Base-by-base conservation (phyloP, 2,888 invertebrate species). In the Macropis europaea region DNA sequence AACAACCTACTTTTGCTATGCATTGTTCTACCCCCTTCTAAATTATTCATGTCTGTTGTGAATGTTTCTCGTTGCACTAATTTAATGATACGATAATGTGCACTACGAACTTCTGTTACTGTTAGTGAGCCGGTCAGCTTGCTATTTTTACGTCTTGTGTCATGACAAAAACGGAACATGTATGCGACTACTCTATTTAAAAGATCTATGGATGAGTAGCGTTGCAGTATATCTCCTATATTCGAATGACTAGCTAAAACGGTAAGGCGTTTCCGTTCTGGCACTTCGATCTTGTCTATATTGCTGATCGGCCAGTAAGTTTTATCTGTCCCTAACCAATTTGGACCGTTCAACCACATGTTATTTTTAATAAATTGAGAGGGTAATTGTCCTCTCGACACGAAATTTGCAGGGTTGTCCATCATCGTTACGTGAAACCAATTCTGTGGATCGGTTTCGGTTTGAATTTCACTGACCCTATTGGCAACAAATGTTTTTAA, bases 381-480 rank as follows among this genome's bases (percentile, higher is more conserved):
- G 2, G 68, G 47, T 2, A 47, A 13, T 13, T 17, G 11, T 26
- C 68, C 73, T 47, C 73, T 17, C 0, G 52, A 66, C 0, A 57
- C 4, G 0, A 36, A 2, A 22, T 62, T 56, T 1, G 70, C 60
- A 1, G 70, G 74, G n/a, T 59, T 67, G 2, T 70, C 59, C 0
- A 47, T 4, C 7, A 59, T 36, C 2, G 45, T 0, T 7, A 64
- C 47, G 7, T 67, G 67, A 28, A 42, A 24, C 63, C 70, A 74
- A 9, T 60, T 1, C 2, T 19, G 11, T 0, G 3, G 2, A 1
- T n/a, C 7, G 1, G 52, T 59, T 1, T 11, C 13, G 0, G 17
- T 30, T 15, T 68, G 71, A n/a, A 75, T 75, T 1, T 48, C 38
- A 6, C 34, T n/a, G 0, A 71, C 68, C 0, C 68, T 38, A 42